These are phyloP conservation scores for Lepidotrigona ventralis DNA, from an alignment of 1,140 invertebrate species.

Conservation along the genomic window DNA sequence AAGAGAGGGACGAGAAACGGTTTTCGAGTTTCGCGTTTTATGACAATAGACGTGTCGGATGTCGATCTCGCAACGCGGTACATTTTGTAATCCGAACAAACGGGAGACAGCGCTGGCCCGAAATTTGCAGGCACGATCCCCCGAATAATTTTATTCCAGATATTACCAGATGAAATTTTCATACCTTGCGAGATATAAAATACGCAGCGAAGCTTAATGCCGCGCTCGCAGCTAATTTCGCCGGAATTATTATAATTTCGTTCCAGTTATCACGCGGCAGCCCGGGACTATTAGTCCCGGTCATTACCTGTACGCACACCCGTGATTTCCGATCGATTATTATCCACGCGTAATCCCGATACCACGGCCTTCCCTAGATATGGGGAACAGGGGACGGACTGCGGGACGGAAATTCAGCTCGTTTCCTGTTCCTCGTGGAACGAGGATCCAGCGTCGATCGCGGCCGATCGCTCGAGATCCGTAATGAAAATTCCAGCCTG, in stretches of 20 bases:
- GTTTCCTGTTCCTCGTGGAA: slow-evolving; percentile 26
- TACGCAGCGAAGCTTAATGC: slow-evolving; percentile 9
- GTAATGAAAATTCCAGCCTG: slow-evolving; percentile 66
- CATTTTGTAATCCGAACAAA: slow-evolving; percentile 39
- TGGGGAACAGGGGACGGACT: not conserved
- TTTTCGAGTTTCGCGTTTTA: slow-evolving; percentile 11
- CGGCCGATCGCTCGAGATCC: slow-evolving; percentile 54
- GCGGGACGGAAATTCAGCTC: slow-evolving; percentile 44
- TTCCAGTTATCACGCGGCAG: slow-evolving; percentile 9
- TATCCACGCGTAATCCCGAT: slow-evolving; percentile 21
- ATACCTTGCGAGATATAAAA: slow-evolving; percentile 30
- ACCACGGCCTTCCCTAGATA: not conserved
- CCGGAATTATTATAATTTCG: slow-evolving; percentile 43
- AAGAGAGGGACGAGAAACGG: not conserved
- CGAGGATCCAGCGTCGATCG: slow-evolving; percentile 36
- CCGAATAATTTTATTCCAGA: slow-evolving; percentile 18
- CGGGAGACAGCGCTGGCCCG: not conserved
- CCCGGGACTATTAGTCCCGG: slow-evolving; percentile 9
- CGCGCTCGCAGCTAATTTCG: slow-evolving; percentile 20
- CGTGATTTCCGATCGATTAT: slow-evolving; percentile 27
- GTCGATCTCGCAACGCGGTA: slow-evolving; percentile 12
- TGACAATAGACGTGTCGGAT: not conserved
- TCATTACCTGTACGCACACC: not conserved
- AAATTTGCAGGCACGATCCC: slow-evolving; percentile 26
- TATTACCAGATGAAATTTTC: slow-evolving; percentile 31